Conservation (phyloP, 2,888 invertebrate genomes). For the Caprella mutica region DNA sequence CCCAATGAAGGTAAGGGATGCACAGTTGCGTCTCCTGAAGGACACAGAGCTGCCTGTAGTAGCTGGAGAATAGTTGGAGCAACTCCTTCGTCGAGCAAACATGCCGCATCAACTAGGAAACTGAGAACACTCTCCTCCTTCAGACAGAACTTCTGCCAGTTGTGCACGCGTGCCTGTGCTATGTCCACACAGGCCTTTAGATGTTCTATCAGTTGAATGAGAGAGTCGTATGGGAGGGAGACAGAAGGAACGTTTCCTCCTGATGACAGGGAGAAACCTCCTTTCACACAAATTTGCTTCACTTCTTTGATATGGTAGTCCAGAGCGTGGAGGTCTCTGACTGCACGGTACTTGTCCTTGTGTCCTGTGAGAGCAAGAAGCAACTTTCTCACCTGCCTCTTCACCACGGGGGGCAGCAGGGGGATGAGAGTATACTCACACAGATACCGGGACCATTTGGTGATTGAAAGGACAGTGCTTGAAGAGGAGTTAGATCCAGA, state of each 20-base stretch:
- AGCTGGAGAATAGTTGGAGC: constrained; percentile 81
- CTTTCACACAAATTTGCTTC: constrained; percentile 36
- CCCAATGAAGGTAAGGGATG: constrained; percentile 43
- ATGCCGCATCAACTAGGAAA: constrained; percentile 65
- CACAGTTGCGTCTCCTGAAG: constrained; percentile 59
- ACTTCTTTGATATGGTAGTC: constrained; percentile 67
- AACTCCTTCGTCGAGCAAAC: constrained; percentile 75
- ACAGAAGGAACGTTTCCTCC: constrained; percentile 36
- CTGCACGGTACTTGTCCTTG: constrained; percentile 86
- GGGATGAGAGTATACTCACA: constrained; percentile 94
- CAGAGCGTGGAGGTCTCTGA: constrained; percentile 84
- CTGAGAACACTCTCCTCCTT: constrained; percentile 50
- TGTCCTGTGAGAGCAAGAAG: constrained; percentile 84
- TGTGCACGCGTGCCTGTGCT: constrained; percentile 70
- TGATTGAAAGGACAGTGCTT: constrained; percentile 2
- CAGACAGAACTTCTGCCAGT: constrained; percentile 33
- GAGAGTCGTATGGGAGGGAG: constrained; percentile 67
- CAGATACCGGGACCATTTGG: constrained; percentile 61
- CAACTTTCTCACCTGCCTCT: constrained; percentile 75
- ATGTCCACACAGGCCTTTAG: constrained; percentile 88
- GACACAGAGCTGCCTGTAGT: constrained; percentile 74
- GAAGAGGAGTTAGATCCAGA: background rate
- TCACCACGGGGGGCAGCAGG: constrained; percentile 66
- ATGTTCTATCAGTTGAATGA: constrained; percentile 90
- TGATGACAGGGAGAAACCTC: constrained; percentile 30